A percentile compares a stretch with the other conserved stretches of the same genome.
Evolutionary conservation across 2,797 vertebrate genomes (phyloP).

Genomic region (Sparidentex hasta): DNA sequence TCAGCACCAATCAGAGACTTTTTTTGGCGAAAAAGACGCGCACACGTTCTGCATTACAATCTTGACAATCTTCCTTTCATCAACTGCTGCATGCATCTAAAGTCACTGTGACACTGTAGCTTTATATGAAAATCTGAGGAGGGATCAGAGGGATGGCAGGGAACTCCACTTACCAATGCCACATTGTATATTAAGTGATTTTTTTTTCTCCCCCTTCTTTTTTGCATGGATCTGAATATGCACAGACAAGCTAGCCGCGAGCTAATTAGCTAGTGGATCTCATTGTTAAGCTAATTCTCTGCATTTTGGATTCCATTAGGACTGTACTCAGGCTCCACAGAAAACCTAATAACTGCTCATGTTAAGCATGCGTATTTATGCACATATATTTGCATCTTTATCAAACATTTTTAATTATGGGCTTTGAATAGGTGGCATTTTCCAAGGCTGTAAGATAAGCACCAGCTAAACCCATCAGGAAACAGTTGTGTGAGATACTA

Average conservation of each 20-base stretch:
- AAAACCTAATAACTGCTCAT: slow-evolving; percentile 74
- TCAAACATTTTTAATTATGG: slow-evolving; percentile 83
- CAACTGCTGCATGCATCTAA: slow-evolving; percentile 52
- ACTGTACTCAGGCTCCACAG: slow-evolving; percentile 62
- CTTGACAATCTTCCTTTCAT: slow-evolving; percentile 50
- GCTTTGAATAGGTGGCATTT: slow-evolving; percentile 78
- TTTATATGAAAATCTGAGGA: slow-evolving; percentile 43
- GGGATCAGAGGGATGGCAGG: slow-evolving; percentile 33
- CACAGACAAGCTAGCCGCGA: slow-evolving; percentile 31
- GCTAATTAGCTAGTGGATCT: slow-evolving; percentile 69
- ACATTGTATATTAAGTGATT: slow-evolving; percentile 43
- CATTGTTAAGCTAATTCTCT: slow-evolving; percentile 75
- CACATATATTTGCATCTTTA: slow-evolving; percentile 88
- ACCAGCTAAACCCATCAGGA: slow-evolving; percentile 60
- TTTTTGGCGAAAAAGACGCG: slow-evolving; percentile 36
- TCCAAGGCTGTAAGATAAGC: slow-evolving; percentile 71
- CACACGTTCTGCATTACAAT: slow-evolving; percentile 57
- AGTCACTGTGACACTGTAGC: slow-evolving; percentile 33
- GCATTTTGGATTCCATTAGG: slow-evolving; percentile 78
- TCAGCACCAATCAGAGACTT: slow-evolving; percentile 52
- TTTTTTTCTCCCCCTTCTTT: neutral
- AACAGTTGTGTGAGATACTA: slow-evolving; percentile 58
- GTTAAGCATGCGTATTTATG: slow-evolving; percentile 79
- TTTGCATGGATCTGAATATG: slow-evolving; percentile 38
- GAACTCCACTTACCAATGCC: slow-evolving; percentile 21